phyloP scores from a whole-genome alignment of 1,140 invertebrate species.

The Solen grandis region DNA sequence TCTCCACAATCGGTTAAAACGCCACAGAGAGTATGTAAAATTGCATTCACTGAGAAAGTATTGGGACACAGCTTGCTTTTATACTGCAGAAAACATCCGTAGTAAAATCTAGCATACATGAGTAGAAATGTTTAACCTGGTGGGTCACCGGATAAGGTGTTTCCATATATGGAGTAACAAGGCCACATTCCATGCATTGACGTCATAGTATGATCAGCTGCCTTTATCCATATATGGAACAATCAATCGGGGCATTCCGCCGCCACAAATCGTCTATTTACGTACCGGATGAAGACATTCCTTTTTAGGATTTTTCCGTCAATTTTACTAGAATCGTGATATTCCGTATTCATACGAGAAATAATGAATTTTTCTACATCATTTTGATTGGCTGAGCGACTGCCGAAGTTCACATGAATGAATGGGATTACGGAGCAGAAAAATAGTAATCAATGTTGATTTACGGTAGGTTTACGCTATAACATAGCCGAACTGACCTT shows the following conservation, averaged over 20 bases:
- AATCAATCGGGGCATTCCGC: constrained; percentile 56
- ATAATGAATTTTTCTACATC: too few species aligned
- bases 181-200: constrained; percentile 51
- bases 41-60: constrained; percentile 26
- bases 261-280: constrained; percentile 53
- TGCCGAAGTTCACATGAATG: not conserved
- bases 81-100: constrained; percentile 54
- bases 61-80: constrained; percentile 14
- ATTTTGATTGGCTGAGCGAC: constrained; percentile 13
- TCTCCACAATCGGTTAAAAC: constrained; percentile 13
- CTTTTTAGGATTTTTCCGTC: constrained; percentile 68
- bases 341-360: not conserved
- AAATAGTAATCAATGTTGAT: not conserved
- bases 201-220: constrained; percentile 47
- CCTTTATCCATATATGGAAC: constrained; percentile 70
- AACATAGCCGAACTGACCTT: not conserved
- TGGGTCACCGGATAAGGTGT: constrained; percentile 66
- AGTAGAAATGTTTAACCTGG: constrained; percentile 64
- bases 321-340: constrained; percentile 13
- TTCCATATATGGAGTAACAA: constrained; percentile 69
- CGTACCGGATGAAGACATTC: constrained; percentile 60
- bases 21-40: constrained; percentile 11
- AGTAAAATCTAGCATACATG: constrained; percentile 59
- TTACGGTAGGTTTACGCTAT: not conserved
- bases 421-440: not conserved